These are phyloP conservation scores for Xyrichtys novacula DNA, from an alignment of 2,797 vertebrate species.

Conservation along the genomic window DNA sequence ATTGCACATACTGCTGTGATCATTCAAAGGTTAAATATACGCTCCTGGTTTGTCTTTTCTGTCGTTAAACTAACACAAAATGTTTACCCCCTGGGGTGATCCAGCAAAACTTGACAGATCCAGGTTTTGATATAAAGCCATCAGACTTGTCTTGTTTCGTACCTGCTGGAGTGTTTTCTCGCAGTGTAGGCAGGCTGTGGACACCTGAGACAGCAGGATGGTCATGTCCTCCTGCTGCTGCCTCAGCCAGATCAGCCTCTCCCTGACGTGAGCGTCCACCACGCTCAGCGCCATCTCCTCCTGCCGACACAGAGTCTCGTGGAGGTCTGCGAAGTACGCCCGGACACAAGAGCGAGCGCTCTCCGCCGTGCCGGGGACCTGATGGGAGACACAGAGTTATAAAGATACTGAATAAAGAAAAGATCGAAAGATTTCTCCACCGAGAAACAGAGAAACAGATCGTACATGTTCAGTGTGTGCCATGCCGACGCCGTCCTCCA, in stretches of 20 bases:
- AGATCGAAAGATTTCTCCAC: neutral
- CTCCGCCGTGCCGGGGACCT: constrained; percentile 97
- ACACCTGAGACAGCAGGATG: constrained; percentile 96
- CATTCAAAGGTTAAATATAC: no score
- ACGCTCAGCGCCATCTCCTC: constrained; percentile 99
- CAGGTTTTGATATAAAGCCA: no score
- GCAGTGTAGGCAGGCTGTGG: constrained; percentile 97
- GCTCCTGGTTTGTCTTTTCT: no score
- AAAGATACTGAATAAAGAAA: neutral
- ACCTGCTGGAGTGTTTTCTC: constrained; percentile 99
- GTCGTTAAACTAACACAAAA: no score
- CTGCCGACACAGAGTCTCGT: constrained; percentile 97
- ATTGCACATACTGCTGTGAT: no score
- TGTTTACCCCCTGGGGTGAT: no score
- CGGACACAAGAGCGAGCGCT: constrained; percentile 96
- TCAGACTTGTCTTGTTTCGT: constrained; percentile 1
- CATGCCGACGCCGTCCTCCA: constrained; percentile 96
- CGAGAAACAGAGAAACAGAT: neutral
- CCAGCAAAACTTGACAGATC: no score
- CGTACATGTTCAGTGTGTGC: constrained; percentile 92
- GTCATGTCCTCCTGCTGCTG: constrained; percentile 99
- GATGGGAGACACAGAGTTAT: accelerated
- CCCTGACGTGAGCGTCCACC: constrained; percentile 96
- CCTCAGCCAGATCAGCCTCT: constrained; percentile 96
- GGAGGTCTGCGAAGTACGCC: constrained; percentile 97